phyloP scores from a whole-genome alignment of 2,888 invertebrate genomes.

The Dendrolimus houi region DNA sequence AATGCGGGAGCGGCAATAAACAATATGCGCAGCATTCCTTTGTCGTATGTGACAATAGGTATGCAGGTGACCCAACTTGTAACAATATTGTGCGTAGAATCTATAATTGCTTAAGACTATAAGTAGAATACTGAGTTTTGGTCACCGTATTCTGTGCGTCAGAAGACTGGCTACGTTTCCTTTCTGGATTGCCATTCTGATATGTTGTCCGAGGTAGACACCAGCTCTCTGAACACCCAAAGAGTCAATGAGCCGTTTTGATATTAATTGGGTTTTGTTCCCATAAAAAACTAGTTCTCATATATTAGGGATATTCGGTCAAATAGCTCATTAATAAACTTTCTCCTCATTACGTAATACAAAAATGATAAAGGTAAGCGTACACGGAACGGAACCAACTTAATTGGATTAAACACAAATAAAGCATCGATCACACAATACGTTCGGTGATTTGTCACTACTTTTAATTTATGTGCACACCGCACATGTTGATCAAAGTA shows the following conservation, averaged over 20 bases:
- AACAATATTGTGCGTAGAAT: too few species aligned
- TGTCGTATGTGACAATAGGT: too few species aligned
- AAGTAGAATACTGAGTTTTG: too few species aligned
- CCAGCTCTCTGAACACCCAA: too few species aligned
- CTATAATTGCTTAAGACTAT: too few species aligned
- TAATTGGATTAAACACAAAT: constrained; percentile 1
- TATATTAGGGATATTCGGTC: not conserved
- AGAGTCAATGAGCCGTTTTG: too few species aligned
- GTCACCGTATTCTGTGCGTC: too few species aligned
- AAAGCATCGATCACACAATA: constrained; percentile 14
- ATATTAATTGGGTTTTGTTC: constrained; percentile 2
- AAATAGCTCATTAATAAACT: not conserved
- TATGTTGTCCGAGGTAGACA: too few species aligned
- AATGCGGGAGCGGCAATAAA: too few species aligned
- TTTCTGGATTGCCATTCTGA: constrained; percentile 2
- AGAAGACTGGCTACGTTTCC: not conserved
- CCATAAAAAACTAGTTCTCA: too few species aligned
- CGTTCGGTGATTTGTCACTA: constrained; percentile 49
- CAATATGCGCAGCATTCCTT: too few species aligned
- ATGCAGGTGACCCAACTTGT: too few species aligned
- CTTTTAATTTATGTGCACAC: constrained; percentile 45
- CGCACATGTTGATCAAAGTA: constrained; percentile 50
- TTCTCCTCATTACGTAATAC: not conserved
- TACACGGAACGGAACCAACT: not conserved
- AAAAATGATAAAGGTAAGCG: not conserved